A percentile compares a stretch with the other conserved stretches of the same genome.
Evolutionary conservation across 2,113 vertebrate species (phyloP).

Genomic region (Phylloscopus trochiloides): DNA sequence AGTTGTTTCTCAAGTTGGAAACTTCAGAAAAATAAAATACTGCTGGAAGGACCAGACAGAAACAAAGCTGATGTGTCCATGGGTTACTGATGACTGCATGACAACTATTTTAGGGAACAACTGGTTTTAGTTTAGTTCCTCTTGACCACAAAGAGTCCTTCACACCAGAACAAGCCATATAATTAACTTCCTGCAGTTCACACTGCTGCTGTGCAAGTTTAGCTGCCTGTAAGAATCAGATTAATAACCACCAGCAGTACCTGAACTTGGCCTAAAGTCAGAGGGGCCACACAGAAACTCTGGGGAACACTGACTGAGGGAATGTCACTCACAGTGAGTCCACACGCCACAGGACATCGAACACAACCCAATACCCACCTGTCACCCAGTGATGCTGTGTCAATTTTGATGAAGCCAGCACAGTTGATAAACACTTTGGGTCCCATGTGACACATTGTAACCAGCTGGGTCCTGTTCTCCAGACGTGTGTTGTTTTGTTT

Average conservation of each 20-base stretch:
- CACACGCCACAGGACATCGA: fast-evolving
- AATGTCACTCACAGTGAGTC: background rate
- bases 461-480: slow-evolving; percentile 96
- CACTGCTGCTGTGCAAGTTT: background rate
- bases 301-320: background rate
- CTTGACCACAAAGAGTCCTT: background rate
- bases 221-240: background rate
- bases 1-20: background rate
- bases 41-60: background rate
- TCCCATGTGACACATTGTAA: slow-evolving; percentile 99
- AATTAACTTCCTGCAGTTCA: background rate
- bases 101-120: background rate
- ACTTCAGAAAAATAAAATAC: background rate
- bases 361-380: slow-evolving; percentile 74
- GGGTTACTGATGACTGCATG: background rate
- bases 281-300: background rate
- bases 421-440: slow-evolving; percentile 99
- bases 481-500: slow-evolving; percentile 98
- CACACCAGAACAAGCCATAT: background rate
- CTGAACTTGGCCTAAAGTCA: background rate
- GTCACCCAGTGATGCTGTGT: slow-evolving; percentile 95
- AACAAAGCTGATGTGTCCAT: background rate
- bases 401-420: slow-evolving; percentile 98
- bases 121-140: background rate
- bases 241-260: slow-evolving; percentile 10